Base-by-base conservation (phyloP, 53 echinoderm and acorn worm species). In the Zoroaster sp. region DNA sequence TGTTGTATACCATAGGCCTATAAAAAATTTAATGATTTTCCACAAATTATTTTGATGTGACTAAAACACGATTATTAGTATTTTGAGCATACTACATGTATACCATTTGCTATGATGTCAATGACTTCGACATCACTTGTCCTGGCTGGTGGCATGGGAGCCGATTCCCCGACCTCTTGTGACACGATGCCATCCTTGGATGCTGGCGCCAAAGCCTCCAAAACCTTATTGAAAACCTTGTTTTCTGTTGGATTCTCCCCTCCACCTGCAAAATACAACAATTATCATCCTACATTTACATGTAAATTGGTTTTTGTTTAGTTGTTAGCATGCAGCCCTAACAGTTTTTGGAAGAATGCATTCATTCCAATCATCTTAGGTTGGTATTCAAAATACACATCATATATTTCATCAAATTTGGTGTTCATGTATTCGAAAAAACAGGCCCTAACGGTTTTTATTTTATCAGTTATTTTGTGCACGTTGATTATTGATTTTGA, bases 181-280 rank as follows among this genome's bases (percentile, higher is more conserved):
- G 34, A 39, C 14, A 79, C 38, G 40, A 78, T 78, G 55, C 78
- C 59, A 63, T 78, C 78, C 78, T 77, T 78, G 1, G 40, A 36
- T 35, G 55, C 80, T 6, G 66, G 80, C 1, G 66, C 80, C 54
- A 80, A 37, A 13, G 65, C 80, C 20, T 66, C 80, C 8, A 80
- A 28, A 25, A 80, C 80, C 23, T 38, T 40, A 1, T 43, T 30
- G 0, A 80, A n/a, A 21, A 31, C 28, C 23, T 8, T 32, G 13
- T 80, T 66, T 12, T 25, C 41, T 53, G 59, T 7, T 3, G 80
- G 42, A 40, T 80, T 77, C 59, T 80, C 63, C n/a, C 80, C 65
- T 52, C 80, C 80, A 41, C 66, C 80, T 80, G 13, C 28, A 80
- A 32, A 59, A 51, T 9, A 79, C 8, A 63, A 5, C 23, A 66